Evolutionary conservation across 2,113 vertebrate species (phyloP), one percentile per base, ranked within the genome.

Genomic region (Taxidea taxus): DNA sequence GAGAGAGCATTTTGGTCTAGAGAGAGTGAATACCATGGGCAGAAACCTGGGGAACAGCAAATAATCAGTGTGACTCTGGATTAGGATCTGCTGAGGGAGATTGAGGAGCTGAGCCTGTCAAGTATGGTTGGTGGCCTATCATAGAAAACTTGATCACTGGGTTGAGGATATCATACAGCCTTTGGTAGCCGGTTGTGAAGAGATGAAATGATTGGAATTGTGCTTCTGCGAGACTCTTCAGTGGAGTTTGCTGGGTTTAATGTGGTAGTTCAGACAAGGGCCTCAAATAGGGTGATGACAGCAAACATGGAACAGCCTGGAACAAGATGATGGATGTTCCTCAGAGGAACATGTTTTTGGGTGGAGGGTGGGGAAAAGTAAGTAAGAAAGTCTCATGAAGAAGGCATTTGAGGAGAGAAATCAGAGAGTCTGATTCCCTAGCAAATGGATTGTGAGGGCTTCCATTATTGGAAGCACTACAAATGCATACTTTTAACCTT

Each of bases 81-180:
- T 25, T 3, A 16, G 51, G 54, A 14, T 6, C 7, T 34, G 2
- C 42, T 4, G 37, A 84, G 39, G 23, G 39, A 82, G 49, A 81
- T 56, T 0, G 1, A 31, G 47, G 39, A 27, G n/a, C 5, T 3
- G 3, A n/a, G 56, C 14, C 47, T 75, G 4, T 47, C 2, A 56
- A 37, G 47, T 44, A 8, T n/a, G 31, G 29, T 37, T 81, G 2
- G 58, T 47, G 42, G n/a, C 18, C 75, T 58, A 6, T 11, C 34
- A 18, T 58, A 25, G 66, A 66, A 81, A 60, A 16, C 29, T 64
- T 34, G 56, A 44, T 49, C 2, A 12, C 13, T 2, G 34, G 49
- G 2, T 4, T 90, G 81, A 49, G 15, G 47, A 25, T 9, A 8
- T 44, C 70, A 13, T 70, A 20, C 8, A 47, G 12, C 54, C 13